Conservation (phyloP, 2,113 vertebrate species). For the Larimichthys crocea region DNA sequence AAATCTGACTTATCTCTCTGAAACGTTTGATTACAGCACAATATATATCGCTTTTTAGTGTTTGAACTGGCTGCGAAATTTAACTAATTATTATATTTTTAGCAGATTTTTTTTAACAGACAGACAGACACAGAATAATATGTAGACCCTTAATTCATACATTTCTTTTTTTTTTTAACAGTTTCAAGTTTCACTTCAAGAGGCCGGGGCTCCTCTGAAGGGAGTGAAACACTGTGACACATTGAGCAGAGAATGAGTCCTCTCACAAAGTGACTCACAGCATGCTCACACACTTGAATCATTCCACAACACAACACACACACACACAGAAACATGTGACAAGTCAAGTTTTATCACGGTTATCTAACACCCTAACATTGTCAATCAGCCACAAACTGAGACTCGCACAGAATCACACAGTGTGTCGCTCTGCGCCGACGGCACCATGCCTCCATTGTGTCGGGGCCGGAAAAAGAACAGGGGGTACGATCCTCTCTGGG, state of each 20-base stretch:
- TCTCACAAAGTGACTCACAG: constrained; percentile 68
- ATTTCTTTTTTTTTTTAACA: no score
- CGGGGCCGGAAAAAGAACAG: constrained; percentile 62
- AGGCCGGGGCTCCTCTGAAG: constrained; percentile 42
- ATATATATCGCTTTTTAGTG: not conserved
- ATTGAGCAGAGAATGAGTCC: constrained; percentile 61
- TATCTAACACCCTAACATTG: constrained; percentile 65
- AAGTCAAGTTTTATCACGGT: constrained; percentile 52
- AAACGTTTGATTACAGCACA: not conserved
- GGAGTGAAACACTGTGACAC: constrained; percentile 45
- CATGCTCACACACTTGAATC: constrained; percentile 50
- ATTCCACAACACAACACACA: constrained; percentile 38
- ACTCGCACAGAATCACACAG: constrained; percentile 55
- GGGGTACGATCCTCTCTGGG: constrained; percentile 40
- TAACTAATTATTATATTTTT: no score
- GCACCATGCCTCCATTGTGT: constrained; percentile 79
- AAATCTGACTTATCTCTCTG: not conserved
- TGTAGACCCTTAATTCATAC: no score
- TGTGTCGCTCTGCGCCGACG: constrained; percentile 46
- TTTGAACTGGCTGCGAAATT: no score
- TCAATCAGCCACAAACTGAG: constrained; percentile 49
- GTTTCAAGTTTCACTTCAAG: not conserved
- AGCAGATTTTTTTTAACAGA: no score
- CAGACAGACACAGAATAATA: no score
- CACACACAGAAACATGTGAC: constrained; percentile 61